Evolutionary conservation across 2,888 invertebrate genomes (phyloP), one percentile per base, ranked within the genome.

Genomic region (Chrysotoxum bicinctum): DNA sequence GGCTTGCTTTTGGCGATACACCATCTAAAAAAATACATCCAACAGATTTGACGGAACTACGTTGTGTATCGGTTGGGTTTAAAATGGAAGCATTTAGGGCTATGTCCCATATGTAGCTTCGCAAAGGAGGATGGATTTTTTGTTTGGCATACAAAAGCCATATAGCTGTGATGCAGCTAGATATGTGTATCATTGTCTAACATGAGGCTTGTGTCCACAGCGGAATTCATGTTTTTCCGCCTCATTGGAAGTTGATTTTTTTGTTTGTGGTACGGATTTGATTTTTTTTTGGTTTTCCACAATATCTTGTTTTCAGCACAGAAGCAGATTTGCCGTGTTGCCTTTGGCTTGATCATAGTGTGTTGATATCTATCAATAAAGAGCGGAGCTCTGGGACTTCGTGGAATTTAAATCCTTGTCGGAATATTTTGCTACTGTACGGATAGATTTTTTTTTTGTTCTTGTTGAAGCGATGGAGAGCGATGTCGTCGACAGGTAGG

Each of bases 251-350:
- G 56, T 19, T 45, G 19, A 6, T 10, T 16, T 12, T 32, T 45
- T 54, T 70, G 52, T 23, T 5, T 10, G 21, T 0, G 23, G 7
- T 48, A 14, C 37, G 12, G 16, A 10, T 45, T 45, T 16, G 16
- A 30, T 58, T 76, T 74, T 62, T 10, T 19, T 52, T n/a, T n/a
- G n/a, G 19, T 37, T 78, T 21, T 43, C 16, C 2, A 2, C 4
- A 9, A 35, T 26, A 23, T 16, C 19, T 54, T 68, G 45, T 66
- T 74, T n/a, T 14, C 21, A 37, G 1, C 14, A 21, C 19, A 43
- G 64, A 21, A 54, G 32, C 70, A 74, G 69, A 74, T 79, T 75
- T 76, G 35, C 48, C 50, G 21, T 52, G 14, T 83, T 56, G 79
- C 35, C 62, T 52, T 19, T 69, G 43, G 62, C 58, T 40, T 32